Percentiles rank a stretch among this genome's conserved stretches.
phyloP scores from a whole-genome alignment of 2,888 invertebrate species.

The Proisotoma minuta region DNA sequence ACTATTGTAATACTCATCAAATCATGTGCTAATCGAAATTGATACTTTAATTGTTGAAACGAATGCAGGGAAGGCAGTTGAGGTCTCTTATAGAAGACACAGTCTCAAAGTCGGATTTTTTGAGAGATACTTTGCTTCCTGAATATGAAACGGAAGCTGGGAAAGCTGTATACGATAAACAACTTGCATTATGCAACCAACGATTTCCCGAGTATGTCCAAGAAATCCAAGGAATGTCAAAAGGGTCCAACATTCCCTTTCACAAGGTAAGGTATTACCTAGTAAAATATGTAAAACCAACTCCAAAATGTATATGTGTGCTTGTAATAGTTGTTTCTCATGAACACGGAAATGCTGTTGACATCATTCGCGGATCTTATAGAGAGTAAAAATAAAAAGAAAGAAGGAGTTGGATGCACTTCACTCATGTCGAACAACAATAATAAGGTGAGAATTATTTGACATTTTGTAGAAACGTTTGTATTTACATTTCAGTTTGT shows the following conservation, averaged over 20 bases:
- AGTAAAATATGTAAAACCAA: not conserved
- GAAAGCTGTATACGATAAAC: constrained; percentile 67
- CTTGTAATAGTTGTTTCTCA: constrained; percentile 65
- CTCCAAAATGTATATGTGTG: not conserved
- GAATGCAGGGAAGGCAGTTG: constrained; percentile 70
- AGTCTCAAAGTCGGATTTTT: constrained; percentile 58
- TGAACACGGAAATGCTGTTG: constrained; percentile 65
- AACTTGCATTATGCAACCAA: constrained; percentile 62
- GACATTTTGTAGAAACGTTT: no score
- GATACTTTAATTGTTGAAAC: not conserved
- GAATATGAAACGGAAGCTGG: constrained; percentile 69
- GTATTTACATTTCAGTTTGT: no score
- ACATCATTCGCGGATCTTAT: constrained; percentile 16
- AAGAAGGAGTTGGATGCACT: constrained; percentile 69
- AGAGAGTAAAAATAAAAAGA: not conserved
- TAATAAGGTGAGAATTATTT: constrained; percentile 9
- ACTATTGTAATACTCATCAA: constrained; percentile 7
- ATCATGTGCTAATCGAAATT: not conserved
- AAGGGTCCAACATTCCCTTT: constrained; percentile 77
- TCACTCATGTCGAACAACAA: constrained; percentile 64
- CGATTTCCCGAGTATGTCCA: constrained; percentile 76
- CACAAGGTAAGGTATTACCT: constrained; percentile 61
- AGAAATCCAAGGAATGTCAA: constrained; percentile 79
- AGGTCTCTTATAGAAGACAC: constrained; percentile 67
- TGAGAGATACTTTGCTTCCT: constrained; percentile 65